These are phyloP conservation scores for Campoletis sonorensis DNA, from an alignment of 1,140 invertebrate species.

Conservation along the genomic window DNA sequence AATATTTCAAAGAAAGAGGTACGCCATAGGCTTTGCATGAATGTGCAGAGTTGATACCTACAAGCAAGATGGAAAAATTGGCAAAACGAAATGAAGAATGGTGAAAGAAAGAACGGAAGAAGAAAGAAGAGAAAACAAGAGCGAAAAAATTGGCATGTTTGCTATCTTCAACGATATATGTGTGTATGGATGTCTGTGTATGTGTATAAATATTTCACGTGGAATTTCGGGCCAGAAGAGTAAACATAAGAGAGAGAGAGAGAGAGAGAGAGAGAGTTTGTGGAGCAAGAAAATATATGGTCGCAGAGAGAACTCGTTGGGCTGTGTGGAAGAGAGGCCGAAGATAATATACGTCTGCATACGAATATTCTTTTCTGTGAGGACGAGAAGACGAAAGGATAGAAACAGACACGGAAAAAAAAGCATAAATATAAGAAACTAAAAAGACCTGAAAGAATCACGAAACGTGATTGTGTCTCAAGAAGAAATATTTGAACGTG, in stretches of 20 bases:
- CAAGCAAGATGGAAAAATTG: not conserved
- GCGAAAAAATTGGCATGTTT: constrained; percentile 40
- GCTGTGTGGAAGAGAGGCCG: not conserved
- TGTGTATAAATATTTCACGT: constrained; percentile 11
- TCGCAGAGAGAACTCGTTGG: not conserved
- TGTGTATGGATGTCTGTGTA: not conserved
- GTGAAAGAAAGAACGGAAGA: not conserved
- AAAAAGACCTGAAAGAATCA: not conserved
- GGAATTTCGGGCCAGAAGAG: constrained; percentile 28
- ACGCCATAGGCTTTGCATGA: too few species aligned
- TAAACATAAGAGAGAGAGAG: constrained; percentile 4
- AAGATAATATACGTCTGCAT: constrained; percentile 2
- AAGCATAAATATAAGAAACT: not conserved
- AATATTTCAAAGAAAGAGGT: too few species aligned
- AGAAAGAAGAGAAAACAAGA: constrained; percentile 11
- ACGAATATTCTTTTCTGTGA: not conserved
- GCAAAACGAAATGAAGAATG: not conserved
- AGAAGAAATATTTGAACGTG: constrained; percentile 27
- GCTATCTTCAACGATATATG: constrained; percentile 23
- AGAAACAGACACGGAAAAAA: constrained; percentile 17
- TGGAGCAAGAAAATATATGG: constrained; percentile 36
- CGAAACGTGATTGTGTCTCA: not conserved
- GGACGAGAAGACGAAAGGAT: not conserved
- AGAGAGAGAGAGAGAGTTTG: too few species aligned
- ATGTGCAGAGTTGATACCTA: not conserved